Conservation (phyloP, 2,888 invertebrate species). For the Caenorhabditis doughertyi region DNA sequence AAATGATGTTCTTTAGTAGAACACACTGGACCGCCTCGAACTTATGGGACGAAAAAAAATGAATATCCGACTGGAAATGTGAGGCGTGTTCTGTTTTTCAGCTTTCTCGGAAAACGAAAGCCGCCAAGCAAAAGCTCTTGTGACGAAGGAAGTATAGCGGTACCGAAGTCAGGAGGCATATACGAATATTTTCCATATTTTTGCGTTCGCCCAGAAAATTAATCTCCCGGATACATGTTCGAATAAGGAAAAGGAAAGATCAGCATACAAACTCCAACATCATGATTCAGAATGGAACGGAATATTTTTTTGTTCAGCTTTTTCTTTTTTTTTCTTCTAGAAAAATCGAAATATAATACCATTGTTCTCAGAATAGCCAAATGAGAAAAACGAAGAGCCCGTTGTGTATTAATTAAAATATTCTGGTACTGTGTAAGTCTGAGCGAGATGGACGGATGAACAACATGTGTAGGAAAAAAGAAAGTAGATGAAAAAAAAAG, state of each 20-base stretch:
- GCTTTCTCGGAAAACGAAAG: slow-evolving; percentile 40
- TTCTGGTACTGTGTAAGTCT: slow-evolving; percentile 19
- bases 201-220: slow-evolving; percentile 25
- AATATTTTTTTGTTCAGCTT: neutral
- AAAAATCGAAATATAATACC: neutral
- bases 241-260: slow-evolving; percentile 12
- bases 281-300: slow-evolving; percentile 5
- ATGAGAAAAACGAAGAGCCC: neutral
- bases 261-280: neutral
- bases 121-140: slow-evolving; percentile 33
- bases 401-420: slow-evolving; percentile 38
- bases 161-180: slow-evolving; percentile 28
- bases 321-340: neutral
- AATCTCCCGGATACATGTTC: slow-evolving; percentile 31
- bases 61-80: slow-evolving; percentile 35
- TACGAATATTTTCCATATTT: slow-evolving; percentile 28
- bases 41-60: slow-evolving; percentile 24
- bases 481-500: neutral
- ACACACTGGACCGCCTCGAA: slow-evolving; percentile 27
- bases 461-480: neutral
- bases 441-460: neutral
- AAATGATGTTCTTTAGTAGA: slow-evolving; percentile 39
- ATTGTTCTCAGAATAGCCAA: neutral
- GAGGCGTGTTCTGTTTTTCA: slow-evolving; percentile 62
- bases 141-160: slow-evolving; percentile 56